Conservation (phyloP, 2,888 invertebrate species). For the Andrena chrysosceles region DNA sequence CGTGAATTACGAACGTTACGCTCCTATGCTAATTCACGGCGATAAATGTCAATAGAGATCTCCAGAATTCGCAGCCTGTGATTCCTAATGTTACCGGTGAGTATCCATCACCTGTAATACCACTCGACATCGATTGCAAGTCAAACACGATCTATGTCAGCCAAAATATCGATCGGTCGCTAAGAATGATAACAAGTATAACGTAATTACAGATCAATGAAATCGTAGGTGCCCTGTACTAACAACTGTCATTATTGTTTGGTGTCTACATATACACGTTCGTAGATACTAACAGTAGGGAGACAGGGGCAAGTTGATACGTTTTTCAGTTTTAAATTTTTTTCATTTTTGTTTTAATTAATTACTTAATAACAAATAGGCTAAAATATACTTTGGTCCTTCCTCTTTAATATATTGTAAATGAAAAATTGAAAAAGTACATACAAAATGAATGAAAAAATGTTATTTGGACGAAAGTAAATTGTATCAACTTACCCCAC, state of each 20-base stretch:
- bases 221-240: conserved; percentile 36
- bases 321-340: no score
- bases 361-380: no score
- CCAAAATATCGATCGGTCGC: conserved; percentile 38
- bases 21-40: conserved; percentile 50
- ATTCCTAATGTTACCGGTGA: conserved; percentile 53
- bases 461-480: no score
- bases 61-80: conserved; percentile 53
- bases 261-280: not conserved
- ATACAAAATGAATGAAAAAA: no score
- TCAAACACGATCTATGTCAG: conserved; percentile 35
- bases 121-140: conserved; percentile 29
- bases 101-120: conserved; percentile 50
- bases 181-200: conserved; percentile 54
- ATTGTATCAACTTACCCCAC: no score
- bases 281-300: no score
- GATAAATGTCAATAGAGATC: conserved; percentile 59
- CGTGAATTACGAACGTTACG: conserved; percentile 48
- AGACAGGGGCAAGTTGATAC: no score
- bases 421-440: no score
- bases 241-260: conserved; percentile 33
- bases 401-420: no score
- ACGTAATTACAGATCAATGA: conserved; percentile 52
- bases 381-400: no score
- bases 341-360: no score